Evolutionary conservation across 53 echinoderm and acorn worm species (phyloP), one percentile per base, ranked within the genome.

Genomic region (Arbacia lixula): DNA sequence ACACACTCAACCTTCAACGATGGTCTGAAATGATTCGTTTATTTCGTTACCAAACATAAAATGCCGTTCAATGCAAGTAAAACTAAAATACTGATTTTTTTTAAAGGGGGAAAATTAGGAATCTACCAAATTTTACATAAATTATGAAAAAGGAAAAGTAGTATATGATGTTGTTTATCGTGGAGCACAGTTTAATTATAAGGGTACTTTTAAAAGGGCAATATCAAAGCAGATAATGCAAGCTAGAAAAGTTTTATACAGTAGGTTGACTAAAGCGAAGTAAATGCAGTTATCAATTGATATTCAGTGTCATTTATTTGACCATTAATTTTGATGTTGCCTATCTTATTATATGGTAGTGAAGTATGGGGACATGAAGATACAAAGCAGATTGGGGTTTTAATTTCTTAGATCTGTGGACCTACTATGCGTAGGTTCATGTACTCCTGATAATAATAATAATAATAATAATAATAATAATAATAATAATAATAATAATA

Each of bases 31-130:
- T n/a, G n/a, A n/a, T n/a, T n/a, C n/a, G 8, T 42, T 68, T 35
- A 36, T 6, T n/a, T n/a, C n/a, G n/a, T n/a, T n/a, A n/a, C n/a
- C n/a, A n/a, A n/a, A n/a, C n/a, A n/a, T n/a, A n/a, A n/a, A n/a
- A n/a, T n/a, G n/a, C n/a, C n/a, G n/a, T n/a, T 80, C 4, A 80
- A 83, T 64, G 33, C 83, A 25, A 35, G 31, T 83, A 83, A 83
- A 65, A 77, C 64, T 4, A 76, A 55, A 34, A 76, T 76, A 31
- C 32, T 76, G 2, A 60, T 79, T 38, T 60, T 79, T 79, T n/a
- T n/a, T 50, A 11, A 6, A 49, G 75, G 19, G 51, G 75, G 22
- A 74, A 74, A 74, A 40, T 71, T n/a, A 36, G 76, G 55, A 76
- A 34, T 1, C 29, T 76, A 31, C 33, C 76, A 52, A 76, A 76